Conservation (phyloP, 2,888 invertebrate genomes). For the Lithophane semibrunnea region DNA sequence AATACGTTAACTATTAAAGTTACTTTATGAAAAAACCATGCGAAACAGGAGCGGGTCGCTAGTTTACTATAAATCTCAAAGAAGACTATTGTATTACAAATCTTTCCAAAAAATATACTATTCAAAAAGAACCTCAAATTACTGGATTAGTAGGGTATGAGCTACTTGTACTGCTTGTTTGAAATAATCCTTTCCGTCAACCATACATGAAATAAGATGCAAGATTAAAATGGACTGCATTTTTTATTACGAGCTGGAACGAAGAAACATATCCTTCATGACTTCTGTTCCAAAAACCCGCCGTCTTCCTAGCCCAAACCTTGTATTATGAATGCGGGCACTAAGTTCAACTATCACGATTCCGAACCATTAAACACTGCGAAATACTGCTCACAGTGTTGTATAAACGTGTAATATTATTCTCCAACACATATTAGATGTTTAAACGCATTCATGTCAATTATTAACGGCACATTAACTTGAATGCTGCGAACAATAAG, state of each 20-base stretch:
- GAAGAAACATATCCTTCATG: not conserved
- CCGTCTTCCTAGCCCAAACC: conserved; percentile 50
- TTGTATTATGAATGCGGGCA: conserved; percentile 71
- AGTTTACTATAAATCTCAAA: not conserved
- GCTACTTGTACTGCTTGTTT: not conserved
- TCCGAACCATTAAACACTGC: conserved; percentile 79
- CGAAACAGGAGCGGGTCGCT: too few relatives aligned
- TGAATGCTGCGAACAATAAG: conserved; percentile 50
- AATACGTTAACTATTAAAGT: too few relatives aligned
- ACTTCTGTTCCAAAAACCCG: conserved; percentile 28
- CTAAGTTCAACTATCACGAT: conserved; percentile 81
- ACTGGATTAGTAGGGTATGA: not conserved
- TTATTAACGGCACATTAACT: conserved; percentile 60
- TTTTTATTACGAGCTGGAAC: not conserved
- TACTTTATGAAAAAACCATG: too few relatives aligned
- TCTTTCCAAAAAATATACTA: not conserved
- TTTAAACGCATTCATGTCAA: conserved; percentile 55
- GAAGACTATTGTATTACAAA: not conserved
- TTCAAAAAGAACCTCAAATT: not conserved
- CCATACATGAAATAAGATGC: not conserved
- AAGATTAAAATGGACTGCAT: conserved; percentile 9
- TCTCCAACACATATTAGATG: conserved; percentile 52
- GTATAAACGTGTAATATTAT: conserved; percentile 50
- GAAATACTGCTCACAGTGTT: conserved; percentile 68
- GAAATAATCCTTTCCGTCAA: not conserved